phyloP scores from a whole-genome alignment of 1,140 invertebrate genomes.

The Galendromus occidentalis region DNA sequence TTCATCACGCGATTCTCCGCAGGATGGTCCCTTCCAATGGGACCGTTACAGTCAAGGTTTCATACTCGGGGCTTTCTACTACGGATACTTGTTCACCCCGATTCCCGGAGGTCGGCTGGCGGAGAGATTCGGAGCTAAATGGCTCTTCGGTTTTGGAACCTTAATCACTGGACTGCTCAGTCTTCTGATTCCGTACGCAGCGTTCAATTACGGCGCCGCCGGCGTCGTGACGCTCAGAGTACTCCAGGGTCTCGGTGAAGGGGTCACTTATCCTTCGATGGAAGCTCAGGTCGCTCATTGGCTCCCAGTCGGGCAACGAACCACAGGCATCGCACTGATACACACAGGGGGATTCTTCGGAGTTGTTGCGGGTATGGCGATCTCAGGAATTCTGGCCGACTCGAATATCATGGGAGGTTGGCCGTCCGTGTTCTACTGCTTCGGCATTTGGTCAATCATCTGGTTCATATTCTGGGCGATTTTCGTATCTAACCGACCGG shows the following conservation, averaged over 20 bases:
- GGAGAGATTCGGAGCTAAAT: slow-evolving; percentile 55
- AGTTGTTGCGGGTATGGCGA: slow-evolving; percentile 13
- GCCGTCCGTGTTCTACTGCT: slow-evolving; percentile 17
- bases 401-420: slow-evolving; percentile 15
- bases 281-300: slow-evolving; percentile 21
- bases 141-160: slow-evolving; percentile 60
- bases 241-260: neutral
- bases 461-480: slow-evolving; percentile 18
- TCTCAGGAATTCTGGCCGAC: slow-evolving; percentile 7
- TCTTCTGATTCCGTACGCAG: slow-evolving; percentile 48
- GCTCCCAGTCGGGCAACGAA: slow-evolving; percentile 24
- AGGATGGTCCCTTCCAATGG: slow-evolving; percentile 49
- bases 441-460: slow-evolving; percentile 15
- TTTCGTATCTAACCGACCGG: slow-evolving; percentile 11
- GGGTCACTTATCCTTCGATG: neutral
- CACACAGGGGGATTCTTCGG: slow-evolving; percentile 22
- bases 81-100: slow-evolving; percentile 61
- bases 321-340: slow-evolving; percentile 24
- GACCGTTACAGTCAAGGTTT: slow-evolving; percentile 51
- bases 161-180: slow-evolving; percentile 59
- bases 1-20: neutral
- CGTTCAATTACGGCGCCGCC: neutral
- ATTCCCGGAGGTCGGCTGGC: slow-evolving; percentile 55
- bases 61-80: slow-evolving; percentile 64
- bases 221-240: neutral